Evolutionary conservation across 2,797 vertebrate species (phyloP), one percentile per base, ranked within the genome.

Genomic region (Enteromius thamalakanensis): DNA sequence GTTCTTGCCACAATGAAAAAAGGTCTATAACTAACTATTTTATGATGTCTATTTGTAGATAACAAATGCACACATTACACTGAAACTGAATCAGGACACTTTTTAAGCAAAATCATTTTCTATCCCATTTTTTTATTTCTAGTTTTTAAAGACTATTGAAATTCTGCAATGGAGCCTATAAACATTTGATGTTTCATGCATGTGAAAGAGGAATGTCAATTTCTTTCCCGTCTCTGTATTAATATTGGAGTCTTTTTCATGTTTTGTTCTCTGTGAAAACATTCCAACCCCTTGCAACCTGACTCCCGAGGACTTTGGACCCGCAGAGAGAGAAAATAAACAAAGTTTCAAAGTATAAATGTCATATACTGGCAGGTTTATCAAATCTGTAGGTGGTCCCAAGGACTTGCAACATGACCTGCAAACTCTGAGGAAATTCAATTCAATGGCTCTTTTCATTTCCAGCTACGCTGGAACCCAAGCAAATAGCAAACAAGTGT

Each of bases 331-430:
- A 71, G 47, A 86, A 88, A 89, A 89, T 85, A 89, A 89, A 89
- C 88, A 89, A 86, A 70, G 53, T 85, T 85, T 82, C 37, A 67
- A 69, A 84, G 75, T 81, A 83, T 76, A 87, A 84, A 88, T 87
- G 85, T 87, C 84, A 79, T 88, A 67, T 83, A 87, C 85, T 84
- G 82, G 64, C 87, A 87, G 88, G 68, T 88, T 88, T 81, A 81
- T 37, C 65, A 71, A 86, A 88, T 84, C 81, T 49, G 83, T 88
- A 88, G 85, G 86, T 89, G 88, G 86, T 85, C 88, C 85, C 70
- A 87, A 87, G 82, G 85, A 88, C 85, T 75, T 82, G 79, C 60
- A 88, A 87, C 78, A 80, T 79, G 84, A 85, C 79, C 81, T 74
- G 65, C 51, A 79, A 85, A 81, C 76, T 29, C 64, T 71, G 34